Evolutionary conservation across 2,888 invertebrate species (phyloP).

Genomic region (Selenia dentaria): DNA sequence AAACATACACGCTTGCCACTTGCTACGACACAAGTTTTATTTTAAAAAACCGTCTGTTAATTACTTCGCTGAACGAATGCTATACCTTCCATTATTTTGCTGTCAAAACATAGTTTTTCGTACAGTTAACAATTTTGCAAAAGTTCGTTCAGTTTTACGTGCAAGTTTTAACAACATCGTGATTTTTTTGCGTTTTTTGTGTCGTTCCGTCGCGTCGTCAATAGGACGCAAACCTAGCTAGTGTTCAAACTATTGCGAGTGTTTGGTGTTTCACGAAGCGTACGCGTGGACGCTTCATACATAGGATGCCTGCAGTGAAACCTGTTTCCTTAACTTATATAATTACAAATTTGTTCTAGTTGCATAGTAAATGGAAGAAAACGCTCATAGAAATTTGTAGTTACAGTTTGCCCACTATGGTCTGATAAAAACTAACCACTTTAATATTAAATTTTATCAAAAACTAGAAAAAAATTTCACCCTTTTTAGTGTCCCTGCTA

Average conservation of each 20-base stretch:
- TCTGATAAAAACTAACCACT: too few species aligned
- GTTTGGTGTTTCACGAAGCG: constrained; percentile 34
- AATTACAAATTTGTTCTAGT: constrained; percentile 1
- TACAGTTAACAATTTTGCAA: constrained; percentile 54
- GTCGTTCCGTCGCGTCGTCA: constrained; percentile 41
- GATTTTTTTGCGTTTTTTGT: constrained; percentile 53
- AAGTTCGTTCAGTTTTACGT: constrained; percentile 62
- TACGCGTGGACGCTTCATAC: constrained; percentile 2
- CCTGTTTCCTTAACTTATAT: constrained; percentile 10
- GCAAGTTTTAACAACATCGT: constrained; percentile 64
- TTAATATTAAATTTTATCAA: too few species aligned
- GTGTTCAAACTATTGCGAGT: constrained; percentile 39
- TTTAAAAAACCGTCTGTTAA: too few species aligned
- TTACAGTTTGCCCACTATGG: too few species aligned
- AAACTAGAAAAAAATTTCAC: too few species aligned
- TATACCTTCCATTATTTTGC: too few species aligned
- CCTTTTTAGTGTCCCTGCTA: too few species aligned
- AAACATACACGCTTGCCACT: too few species aligned
- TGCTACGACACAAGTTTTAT: too few species aligned
- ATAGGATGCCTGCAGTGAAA: constrained; percentile 13
- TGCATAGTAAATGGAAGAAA: background rate
- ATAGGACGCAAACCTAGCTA: constrained; percentile 44
- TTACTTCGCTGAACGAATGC: too few species aligned
- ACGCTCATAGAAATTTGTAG: too few species aligned
- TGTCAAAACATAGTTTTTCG: too few species aligned